Conservation (phyloP, 2,888 invertebrate species). For the Lycocerus yunnanus region DNA sequence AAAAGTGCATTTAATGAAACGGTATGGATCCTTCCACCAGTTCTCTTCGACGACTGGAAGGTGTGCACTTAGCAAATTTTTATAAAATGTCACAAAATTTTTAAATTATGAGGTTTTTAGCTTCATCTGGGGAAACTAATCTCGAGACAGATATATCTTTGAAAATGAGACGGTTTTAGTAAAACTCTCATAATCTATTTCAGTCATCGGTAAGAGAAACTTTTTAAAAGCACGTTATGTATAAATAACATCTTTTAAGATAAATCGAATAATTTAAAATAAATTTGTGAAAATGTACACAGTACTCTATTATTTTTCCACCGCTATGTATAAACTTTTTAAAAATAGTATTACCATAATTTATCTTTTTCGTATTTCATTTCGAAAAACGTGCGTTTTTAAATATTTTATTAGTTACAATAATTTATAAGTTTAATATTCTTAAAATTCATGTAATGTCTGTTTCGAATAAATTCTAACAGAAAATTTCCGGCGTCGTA, state of each 20-base stretch:
- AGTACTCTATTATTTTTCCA: background rate
- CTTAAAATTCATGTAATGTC: background rate
- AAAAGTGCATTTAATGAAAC: background rate
- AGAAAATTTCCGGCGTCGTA: background rate
- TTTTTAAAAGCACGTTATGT: conserved; percentile 22
- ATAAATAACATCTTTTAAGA: conserved; percentile 21
- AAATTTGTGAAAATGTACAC: conserved; percentile 2
- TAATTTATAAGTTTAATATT: background rate
- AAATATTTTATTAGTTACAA: background rate
- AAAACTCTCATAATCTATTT: conserved; percentile 33
- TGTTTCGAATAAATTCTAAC: background rate
- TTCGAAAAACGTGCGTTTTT: background rate
- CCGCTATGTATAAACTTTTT: background rate
- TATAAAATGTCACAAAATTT: conserved; percentile 11
- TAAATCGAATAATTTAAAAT: conserved; percentile 6
- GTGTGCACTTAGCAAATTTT: background rate
- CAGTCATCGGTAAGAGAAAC: conserved; percentile 23
- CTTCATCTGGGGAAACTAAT: conserved; percentile 29
- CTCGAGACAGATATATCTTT: conserved; percentile 31
- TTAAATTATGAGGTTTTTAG: conserved; percentile 28
- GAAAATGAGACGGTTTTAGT: conserved; percentile 32
- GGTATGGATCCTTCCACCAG: background rate
- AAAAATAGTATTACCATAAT: background rate
- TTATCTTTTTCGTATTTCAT: background rate
- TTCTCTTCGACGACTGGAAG: background rate